phyloP scores from a whole-genome alignment of 2,113 vertebrate genomes.

The Odobenus rosmarus region DNA sequence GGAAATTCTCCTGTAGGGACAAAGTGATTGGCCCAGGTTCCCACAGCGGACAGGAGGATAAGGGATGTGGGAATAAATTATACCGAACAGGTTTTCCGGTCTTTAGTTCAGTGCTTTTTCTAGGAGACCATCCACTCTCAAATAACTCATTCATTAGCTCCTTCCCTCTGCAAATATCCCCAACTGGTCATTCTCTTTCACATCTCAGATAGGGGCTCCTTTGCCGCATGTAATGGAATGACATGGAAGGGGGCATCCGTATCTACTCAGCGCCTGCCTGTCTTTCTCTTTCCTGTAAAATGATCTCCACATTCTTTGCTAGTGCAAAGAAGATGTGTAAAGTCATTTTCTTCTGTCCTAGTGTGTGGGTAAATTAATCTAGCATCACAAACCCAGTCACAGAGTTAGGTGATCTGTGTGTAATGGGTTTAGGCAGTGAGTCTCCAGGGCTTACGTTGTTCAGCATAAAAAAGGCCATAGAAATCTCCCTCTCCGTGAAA shows the following conservation, averaged over 20 bases:
- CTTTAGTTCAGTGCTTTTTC: slow-evolving; percentile 35
- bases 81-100: slow-evolving; percentile 38
- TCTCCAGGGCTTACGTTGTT: slow-evolving; percentile 68
- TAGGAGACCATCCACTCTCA: slow-evolving; percentile 57
- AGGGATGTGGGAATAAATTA: slow-evolving; percentile 47
- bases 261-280: background rate
- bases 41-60: slow-evolving; percentile 50
- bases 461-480: slow-evolving; percentile 75
- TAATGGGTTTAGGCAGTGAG: slow-evolving; percentile 78
- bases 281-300: slow-evolving; percentile 68
- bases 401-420: slow-evolving; percentile 79
- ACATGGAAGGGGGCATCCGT: background rate
- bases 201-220: slow-evolving; percentile 31
- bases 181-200: slow-evolving; percentile 29
- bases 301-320: slow-evolving; percentile 55
- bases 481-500: slow-evolving; percentile 76
- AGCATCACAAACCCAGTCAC: slow-evolving; percentile 69
- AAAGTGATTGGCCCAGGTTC: slow-evolving; percentile 41
- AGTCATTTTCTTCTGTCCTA: slow-evolving; percentile 69
- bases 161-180: slow-evolving; percentile 45
- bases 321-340: slow-evolving; percentile 64
- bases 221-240: background rate
- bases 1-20: background rate
- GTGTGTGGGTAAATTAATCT: slow-evolving; percentile 72
- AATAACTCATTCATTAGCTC: slow-evolving; percentile 27